Percentiles rank a stretch among this genome's conserved stretches.
These are phyloP conservation scores for Globia sparganii DNA, from an alignment of 2,888 invertebrate species.

Conservation along the genomic window DNA sequence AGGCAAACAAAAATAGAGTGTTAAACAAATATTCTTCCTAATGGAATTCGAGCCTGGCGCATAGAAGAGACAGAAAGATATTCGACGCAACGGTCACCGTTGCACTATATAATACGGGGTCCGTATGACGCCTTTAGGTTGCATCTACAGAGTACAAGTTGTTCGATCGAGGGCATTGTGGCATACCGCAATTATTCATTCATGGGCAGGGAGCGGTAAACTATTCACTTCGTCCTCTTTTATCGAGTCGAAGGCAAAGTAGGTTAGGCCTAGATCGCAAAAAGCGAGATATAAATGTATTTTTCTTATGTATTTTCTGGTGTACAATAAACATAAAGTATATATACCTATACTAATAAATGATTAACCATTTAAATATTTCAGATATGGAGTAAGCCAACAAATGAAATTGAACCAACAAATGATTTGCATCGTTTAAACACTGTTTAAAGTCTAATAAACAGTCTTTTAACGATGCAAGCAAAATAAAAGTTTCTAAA, in stretches of 20 bases:
- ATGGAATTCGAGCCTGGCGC: background rate
- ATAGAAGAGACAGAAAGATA: background rate
- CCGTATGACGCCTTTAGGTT: background rate
- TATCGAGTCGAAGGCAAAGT: background rate
- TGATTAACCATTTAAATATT: background rate
- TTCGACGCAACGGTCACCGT: too few relatives aligned
- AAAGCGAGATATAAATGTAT: background rate
- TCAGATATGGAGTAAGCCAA: too few relatives aligned
- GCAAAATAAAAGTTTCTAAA: background rate
- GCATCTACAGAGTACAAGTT: background rate
- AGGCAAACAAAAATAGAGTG: slow-evolving; percentile 10
- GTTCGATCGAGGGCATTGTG: slow-evolving; percentile 17
- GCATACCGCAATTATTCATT: background rate
- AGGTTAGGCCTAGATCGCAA: background rate
- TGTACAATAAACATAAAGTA: background rate
- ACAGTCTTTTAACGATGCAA: too few relatives aligned
- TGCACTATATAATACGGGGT: background rate
- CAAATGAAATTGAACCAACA: background rate
- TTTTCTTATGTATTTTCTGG: background rate
- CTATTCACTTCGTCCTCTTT: slow-evolving; percentile 12
- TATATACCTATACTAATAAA: background rate
- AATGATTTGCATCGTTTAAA: background rate
- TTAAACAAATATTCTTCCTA: background rate
- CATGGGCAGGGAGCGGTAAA: background rate
- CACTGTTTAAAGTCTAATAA: too few relatives aligned